Percentiles rank a stretch among this genome's conserved stretches.
Evolutionary conservation across 2,113 vertebrate species (phyloP).

Genomic region (Cyanistes caeruleus): DNA sequence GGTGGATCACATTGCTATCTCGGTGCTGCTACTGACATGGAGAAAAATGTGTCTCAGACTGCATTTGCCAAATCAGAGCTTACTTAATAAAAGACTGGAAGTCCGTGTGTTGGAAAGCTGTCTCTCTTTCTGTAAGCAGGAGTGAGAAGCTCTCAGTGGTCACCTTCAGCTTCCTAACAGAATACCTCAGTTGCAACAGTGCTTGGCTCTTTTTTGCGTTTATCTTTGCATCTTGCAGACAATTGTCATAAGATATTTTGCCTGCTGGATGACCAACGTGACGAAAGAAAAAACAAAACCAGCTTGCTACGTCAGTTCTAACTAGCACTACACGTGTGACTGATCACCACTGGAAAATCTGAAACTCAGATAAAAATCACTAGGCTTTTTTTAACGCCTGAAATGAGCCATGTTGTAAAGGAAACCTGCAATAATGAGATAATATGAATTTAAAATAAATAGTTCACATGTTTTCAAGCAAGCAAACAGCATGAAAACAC

Average conservation of each 20-base stretch:
- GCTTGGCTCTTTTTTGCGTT: not conserved
- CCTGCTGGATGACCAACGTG: conserved; percentile 35
- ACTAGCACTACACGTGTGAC: conserved; percentile 51
- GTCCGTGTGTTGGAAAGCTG: not conserved
- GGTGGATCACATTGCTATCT: not conserved
- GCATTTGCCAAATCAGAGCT: not conserved
- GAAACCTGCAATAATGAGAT: conserved; percentile 81
- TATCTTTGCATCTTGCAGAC: conserved; percentile 39
- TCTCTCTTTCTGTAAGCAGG: not conserved
- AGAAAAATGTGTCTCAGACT: not conserved
- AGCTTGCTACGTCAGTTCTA: conserved; percentile 42
- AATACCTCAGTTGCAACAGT: not conserved
- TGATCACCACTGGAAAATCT: conserved; percentile 71
- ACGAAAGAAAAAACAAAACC: conserved; percentile 69
- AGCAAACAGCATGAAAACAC: conserved; percentile 22
- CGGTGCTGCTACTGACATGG: not conserved
- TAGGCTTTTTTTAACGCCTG: conserved; percentile 67
- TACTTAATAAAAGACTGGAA: not conserved
- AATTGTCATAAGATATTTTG: conserved; percentile 49
- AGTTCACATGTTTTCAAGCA: conserved; percentile 75
- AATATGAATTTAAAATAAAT: conserved; percentile 81
- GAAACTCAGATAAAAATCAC: conserved; percentile 77
- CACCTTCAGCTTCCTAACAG: not conserved
- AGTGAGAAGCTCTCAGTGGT: not conserved
- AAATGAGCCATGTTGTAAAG: conserved; percentile 77